Base-by-base conservation (phyloP, 2,888 invertebrate species). In the Adela reaumurella region DNA sequence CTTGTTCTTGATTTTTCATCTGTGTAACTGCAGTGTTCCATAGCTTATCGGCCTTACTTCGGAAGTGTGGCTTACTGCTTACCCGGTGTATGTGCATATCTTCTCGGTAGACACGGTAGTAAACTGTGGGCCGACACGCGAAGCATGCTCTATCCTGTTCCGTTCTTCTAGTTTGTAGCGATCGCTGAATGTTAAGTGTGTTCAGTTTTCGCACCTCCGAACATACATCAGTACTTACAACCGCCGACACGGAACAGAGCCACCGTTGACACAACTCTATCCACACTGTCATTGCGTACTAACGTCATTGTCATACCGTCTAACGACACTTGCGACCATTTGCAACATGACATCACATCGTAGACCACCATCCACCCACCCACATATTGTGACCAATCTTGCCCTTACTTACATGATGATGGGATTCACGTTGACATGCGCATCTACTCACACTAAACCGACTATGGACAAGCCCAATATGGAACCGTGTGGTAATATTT, bases 121-220 rank as follows among this genome's bases (percentile, higher is more conserved):
- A 14, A 4, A 8, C 35, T 35, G 35, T 35, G 35, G 6, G 35
- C 10, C 35, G n/a, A 35, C 59, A 60, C 61, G 60, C 54, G 56
- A 60, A 61, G 74, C 74, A 74, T 74, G 74, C 56, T 54, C 58
- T 58, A 56, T 58, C 59, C 35, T 14, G 58, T 58, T 54, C 57
- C 58, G 54, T 50, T 58, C 59, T 60, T 52, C 43, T 35, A 14
- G 35, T 14, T 35, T 35, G 35, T 35, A 35, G 35, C 35, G n/a
- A 14, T 35, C 35, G n/a, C 35, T 35, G 35, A 35, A 11, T 35
- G 35, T 35, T 35, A 14, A 14, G n/a, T 35, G 3, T 35, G 24
- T 8, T 35, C 35, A 14, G 35, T 14, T 3, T 8, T 14, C 8
- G 35, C 35, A 35, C n/a, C 35, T 4, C 35, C n/a, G 11, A 14